A percentile compares a stretch with the other conserved stretches of the same genome.
phyloP scores from a whole-genome alignment of 2,113 vertebrate species.

The Neopipo cinnamomea region DNA sequence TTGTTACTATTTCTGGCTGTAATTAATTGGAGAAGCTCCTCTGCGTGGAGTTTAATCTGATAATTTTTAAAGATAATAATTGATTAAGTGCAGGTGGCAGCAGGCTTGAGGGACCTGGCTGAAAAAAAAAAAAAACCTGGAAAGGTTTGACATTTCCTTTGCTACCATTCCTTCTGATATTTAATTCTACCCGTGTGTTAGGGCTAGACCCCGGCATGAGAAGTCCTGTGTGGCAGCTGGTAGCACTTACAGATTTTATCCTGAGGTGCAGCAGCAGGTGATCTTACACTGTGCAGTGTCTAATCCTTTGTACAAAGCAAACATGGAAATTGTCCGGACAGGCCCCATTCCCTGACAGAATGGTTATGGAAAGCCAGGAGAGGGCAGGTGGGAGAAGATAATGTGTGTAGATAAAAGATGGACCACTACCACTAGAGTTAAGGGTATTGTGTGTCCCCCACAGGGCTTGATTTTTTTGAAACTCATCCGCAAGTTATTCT shows the following conservation, averaged over 20 bases:
- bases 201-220: neutral
- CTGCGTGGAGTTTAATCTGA: constrained; percentile 10
- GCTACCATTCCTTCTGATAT: neutral
- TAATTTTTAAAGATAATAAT: constrained; percentile 18
- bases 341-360: neutral
- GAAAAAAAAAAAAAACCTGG: neutral
- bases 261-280: neutral
- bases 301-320: neutral
- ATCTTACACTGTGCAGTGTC: neutral
- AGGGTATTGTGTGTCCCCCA: neutral
- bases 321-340: neutral
- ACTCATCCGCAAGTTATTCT: neutral
- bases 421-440: neutral
- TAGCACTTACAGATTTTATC: neutral
- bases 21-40: constrained; percentile 39
- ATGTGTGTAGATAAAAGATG: neutral
- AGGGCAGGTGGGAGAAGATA: neutral
- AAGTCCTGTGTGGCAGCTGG: neutral
- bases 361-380: neutral
- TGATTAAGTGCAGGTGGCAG: constrained; percentile 2
- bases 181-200: neutral
- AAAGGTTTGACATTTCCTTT: neutral
- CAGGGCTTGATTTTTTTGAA: neutral
- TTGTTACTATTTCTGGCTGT: constrained; percentile 17
- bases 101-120: neutral